Percentiles rank a stretch among this genome's conserved stretches.
Evolutionary conservation across 1,140 invertebrate genomes (phyloP).

Genomic region (Euglossa dilemma): DNA sequence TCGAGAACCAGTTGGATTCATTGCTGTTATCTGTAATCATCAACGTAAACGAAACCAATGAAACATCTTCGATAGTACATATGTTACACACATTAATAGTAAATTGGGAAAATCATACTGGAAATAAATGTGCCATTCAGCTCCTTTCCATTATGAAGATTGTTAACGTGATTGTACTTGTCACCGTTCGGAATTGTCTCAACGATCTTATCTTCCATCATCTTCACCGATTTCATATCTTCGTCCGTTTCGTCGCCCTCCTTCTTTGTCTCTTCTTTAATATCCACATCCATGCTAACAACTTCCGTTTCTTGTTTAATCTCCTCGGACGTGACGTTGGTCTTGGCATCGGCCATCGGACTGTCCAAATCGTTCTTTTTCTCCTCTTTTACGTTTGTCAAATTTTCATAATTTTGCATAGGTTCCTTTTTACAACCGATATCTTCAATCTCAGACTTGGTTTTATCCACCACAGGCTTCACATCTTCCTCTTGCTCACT

Average conservation of each 20-base stretch:
- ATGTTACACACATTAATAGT: not conserved
- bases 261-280: slow-evolving; percentile 74
- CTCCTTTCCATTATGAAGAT: slow-evolving; percentile 80
- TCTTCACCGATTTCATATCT: slow-evolving; percentile 69
- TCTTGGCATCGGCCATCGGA: slow-evolving; percentile 76
- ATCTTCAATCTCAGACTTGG: slow-evolving; percentile 70
- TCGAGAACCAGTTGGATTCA: slow-evolving; percentile 85
- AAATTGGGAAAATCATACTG: slow-evolving; percentile 64
- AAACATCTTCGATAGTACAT: not conserved
- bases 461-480: slow-evolving; percentile 73
- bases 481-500: slow-evolving; percentile 78
- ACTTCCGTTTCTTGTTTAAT: slow-evolving; percentile 80
- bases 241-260: slow-evolving; percentile 69
- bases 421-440: slow-evolving; percentile 71
- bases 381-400: slow-evolving; percentile 60
- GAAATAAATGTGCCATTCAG: slow-evolving; percentile 79
- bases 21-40: slow-evolving; percentile 70
- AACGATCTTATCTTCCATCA: slow-evolving; percentile 75
- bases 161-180: slow-evolving; percentile 79
- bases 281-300: slow-evolving; percentile 70
- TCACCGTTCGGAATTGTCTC: slow-evolving; percentile 79
- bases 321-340: slow-evolving; percentile 79
- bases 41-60: slow-evolving; percentile 29
- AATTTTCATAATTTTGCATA: slow-evolving; percentile 73
- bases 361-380: slow-evolving; percentile 77